Evolutionary conservation across 2,113 vertebrate genomes (phyloP).

Genomic region (Jaculus jaculus): DNA sequence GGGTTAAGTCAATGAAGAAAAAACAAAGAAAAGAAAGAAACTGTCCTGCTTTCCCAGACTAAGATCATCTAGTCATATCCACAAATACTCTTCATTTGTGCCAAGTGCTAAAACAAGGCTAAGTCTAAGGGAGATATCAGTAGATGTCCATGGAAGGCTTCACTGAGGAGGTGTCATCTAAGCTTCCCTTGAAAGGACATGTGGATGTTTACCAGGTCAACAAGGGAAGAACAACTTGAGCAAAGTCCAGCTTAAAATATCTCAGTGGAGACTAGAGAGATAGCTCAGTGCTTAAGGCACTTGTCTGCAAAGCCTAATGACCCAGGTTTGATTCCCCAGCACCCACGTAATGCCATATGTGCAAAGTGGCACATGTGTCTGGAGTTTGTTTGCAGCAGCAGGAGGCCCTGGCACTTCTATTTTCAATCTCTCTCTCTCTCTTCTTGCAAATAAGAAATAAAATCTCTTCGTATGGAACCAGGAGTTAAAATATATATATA

Average conservation of each 20-base stretch:
- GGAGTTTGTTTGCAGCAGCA: too few relatives aligned
- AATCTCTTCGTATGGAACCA: too few relatives aligned
- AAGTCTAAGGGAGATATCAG: background rate
- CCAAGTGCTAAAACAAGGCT: background rate
- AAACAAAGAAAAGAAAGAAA: background rate
- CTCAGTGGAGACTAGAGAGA: background rate
- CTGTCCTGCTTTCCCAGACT: background rate
- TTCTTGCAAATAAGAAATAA: too few relatives aligned
- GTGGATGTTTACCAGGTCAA: background rate
- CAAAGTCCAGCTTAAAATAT: background rate
- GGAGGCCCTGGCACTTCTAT: too few relatives aligned
- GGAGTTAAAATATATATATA: too few relatives aligned
- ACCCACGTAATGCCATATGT: too few relatives aligned
- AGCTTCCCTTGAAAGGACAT: background rate
- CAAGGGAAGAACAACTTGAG: background rate
- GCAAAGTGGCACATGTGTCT: too few relatives aligned
- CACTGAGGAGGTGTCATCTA: background rate
- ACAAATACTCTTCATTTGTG: background rate
- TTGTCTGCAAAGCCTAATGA: too few relatives aligned
- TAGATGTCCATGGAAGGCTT: background rate
- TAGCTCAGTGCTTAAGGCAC: too few relatives aligned
- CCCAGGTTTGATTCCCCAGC: too few relatives aligned
- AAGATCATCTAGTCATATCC: background rate
- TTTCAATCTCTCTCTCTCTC: too few relatives aligned
- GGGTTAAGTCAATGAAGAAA: background rate